Base-by-base conservation (phyloP, 2,113 vertebrate genomes). In the Hippocampus zosterae region DNA sequence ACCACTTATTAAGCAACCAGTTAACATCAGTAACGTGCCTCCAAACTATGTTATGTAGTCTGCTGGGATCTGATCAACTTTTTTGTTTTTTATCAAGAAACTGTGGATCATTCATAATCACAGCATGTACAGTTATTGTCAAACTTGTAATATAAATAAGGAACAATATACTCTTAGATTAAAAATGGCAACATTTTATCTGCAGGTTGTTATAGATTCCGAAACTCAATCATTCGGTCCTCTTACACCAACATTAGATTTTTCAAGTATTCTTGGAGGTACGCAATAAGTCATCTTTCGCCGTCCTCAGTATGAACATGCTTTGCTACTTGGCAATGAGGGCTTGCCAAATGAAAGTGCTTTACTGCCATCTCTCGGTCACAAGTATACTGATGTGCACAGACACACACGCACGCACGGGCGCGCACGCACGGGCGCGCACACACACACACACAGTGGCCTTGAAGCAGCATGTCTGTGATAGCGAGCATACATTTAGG, bases 361-460 rank as follows among this genome's bases (percentile, higher is more conserved):
- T 64, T 64, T 42, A 23, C 61, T 64, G 40, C 61, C 40, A 42
- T 44, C 61, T 23, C 42, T 41, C 23, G 40, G 61, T n/a, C 61
- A 42, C 21, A 23, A 29, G n/a, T 55, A 55, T n/a, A 55, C n/a
- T 55, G 21, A 23, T n/a, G 15, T 5, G 16, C 21, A 8, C 21
- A 53, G 15, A 21, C 33, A 21, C 21, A 13, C 23, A 29, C 13
- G 18, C 25, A 59, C 12, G 8, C 25, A 40, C 33, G n/a, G n/a
- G n/a, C n/a, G n/a, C n/a, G n/a, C 29, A 29, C 29, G 3, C 29
- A 29, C 29, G 3, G 21, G 2, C 21, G n/a, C 33, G 21, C 33
- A 21, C 21, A 13, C 23, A 29, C 25, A 59, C 25, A 59, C 12
- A 29, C 13, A 59, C 15, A 16, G 13, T 13, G 15, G 57, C 57